Evolutionary conservation across 1,140 invertebrate species (phyloP).

Genomic region (Meloidogyne chitwoodi): DNA sequence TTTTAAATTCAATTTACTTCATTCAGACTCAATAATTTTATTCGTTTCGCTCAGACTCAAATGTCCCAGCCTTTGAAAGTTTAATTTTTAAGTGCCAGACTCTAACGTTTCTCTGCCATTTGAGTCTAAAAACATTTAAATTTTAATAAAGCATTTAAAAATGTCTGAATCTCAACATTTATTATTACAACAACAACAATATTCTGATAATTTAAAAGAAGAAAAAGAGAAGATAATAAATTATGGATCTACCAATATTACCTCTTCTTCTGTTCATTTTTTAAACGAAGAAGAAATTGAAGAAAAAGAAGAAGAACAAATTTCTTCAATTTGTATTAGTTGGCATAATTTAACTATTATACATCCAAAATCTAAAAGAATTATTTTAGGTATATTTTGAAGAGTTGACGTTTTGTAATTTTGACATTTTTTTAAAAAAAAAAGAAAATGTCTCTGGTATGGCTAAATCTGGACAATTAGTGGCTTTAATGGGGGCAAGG

Average conservation of each 20-base stretch:
- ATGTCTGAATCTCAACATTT: background rate
- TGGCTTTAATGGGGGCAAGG: slow-evolving; percentile 60
- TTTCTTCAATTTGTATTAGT: slow-evolving; percentile 13
- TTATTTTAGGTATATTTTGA: slow-evolving; percentile 27
- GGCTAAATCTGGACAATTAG: slow-evolving; percentile 50
- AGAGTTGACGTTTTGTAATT: background rate
- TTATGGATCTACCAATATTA: background rate
- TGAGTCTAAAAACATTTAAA: background rate
- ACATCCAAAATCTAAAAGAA: slow-evolving; percentile 27
- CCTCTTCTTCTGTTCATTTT: background rate
- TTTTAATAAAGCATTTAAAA: background rate
- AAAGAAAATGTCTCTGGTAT: slow-evolving; percentile 42
- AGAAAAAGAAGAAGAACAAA: background rate
- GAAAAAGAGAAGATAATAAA: background rate
- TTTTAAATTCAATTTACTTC: no score
- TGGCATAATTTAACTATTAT: slow-evolving; percentile 35
- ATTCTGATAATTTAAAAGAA: background rate
- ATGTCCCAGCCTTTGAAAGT: no score
- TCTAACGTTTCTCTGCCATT: no score
- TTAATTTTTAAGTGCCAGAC: no score
- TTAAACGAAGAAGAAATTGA: background rate
- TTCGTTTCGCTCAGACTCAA: no score
- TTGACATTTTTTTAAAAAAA: no score
- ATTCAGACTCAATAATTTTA: no score
- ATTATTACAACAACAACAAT: background rate